A percentile compares a stretch with the other conserved stretches of the same genome.
Conservation (phyloP, 2,797 vertebrate species). For the Perodicticus potto region DNA sequence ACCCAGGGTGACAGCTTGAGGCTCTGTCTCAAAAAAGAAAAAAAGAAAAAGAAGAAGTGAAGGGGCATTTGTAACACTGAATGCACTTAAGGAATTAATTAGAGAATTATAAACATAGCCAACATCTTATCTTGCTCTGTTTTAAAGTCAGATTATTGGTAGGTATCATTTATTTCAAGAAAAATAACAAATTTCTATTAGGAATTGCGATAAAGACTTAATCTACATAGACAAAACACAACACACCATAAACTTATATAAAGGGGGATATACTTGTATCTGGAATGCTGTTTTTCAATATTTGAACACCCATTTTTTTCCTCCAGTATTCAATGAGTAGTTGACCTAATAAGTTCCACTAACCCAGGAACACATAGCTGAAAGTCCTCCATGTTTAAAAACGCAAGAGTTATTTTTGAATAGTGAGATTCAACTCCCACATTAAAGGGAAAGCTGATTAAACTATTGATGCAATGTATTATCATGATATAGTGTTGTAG, state of each 20-base stretch:
- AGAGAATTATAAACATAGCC: conserved; percentile 23
- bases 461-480: neutral
- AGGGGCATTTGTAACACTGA: neutral
- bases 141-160: neutral
- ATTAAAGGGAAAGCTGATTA: neutral
- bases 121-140: neutral
- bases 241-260: neutral
- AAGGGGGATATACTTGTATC: neutral
- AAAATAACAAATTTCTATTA: conserved; percentile 5
- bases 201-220: conserved; percentile 5
- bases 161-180: neutral
- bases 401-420: neutral
- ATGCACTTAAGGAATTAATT: neutral
- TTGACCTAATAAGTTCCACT: neutral
- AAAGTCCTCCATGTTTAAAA: neutral
- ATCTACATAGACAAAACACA: neutral
- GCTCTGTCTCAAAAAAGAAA: no score
- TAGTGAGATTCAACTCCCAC: neutral
- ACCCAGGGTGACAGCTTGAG: no score
- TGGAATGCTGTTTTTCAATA: neutral
- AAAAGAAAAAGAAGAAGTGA: no score
- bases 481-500: neutral
- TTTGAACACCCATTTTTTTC: neutral
- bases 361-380: neutral
- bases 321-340: neutral